A percentile compares a stretch with the other conserved stretches of the same genome.
Conservation (phyloP, 2,113 vertebrate genomes). For the Oryctolagus cuniculus region mOryCun1.1 NC_091450.1:30486001-30486500, state of each 20-base stretch:
- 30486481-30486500: background rate
- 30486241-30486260: background rate
- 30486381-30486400: background rate
- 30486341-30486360: background rate
- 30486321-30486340: background rate
- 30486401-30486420: background rate
- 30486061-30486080: background rate
- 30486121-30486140: background rate
- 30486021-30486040: background rate
- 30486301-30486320: background rate
- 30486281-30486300: too few species aligned
- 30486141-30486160: background rate
- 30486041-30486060: background rate
- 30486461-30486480: background rate
- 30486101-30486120: background rate
- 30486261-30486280: background rate
- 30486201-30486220: background rate
- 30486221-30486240: background rate
- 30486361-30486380: background rate
- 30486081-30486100: background rate
- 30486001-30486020: background rate
- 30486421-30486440: background rate
- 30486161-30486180: background rate
- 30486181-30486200: background rate
- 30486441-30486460: background rate